Evolutionary conservation across 1,140 invertebrate species (phyloP).

Genomic region (Drosophila sechellia): DNA sequence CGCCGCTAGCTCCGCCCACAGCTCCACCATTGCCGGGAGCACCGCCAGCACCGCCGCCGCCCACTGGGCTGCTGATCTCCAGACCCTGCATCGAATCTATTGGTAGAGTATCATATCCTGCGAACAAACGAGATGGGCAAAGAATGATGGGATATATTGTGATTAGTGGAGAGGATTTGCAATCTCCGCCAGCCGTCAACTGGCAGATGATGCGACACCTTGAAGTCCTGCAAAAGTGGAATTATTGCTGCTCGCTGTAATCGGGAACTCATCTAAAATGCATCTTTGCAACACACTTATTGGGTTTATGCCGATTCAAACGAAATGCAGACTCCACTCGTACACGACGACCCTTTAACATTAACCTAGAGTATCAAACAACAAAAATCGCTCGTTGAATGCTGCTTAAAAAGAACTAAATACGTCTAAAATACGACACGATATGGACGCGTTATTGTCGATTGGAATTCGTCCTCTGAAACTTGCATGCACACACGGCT

Average conservation of each 20-base stretch:
- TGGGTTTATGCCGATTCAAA: too few relatives aligned
- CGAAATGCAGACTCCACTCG: constrained; percentile 1
- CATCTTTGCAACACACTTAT: too few relatives aligned
- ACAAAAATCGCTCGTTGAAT: constrained; percentile 27
- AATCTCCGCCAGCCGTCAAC: neutral
- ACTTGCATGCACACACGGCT: constrained; percentile 29
- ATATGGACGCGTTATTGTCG: constrained; percentile 5
- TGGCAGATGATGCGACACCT: neutral
- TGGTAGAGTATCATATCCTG: constrained; percentile 98
- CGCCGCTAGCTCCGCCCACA: constrained; percentile 85
- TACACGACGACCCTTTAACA: neutral
- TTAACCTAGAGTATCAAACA: constrained; percentile 21
- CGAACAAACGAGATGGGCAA: constrained; percentile 17
- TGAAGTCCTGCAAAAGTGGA: constrained; percentile 16
- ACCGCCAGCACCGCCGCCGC: constrained; percentile 68
- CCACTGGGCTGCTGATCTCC: constrained; percentile 91
- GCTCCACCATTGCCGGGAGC: constrained; percentile 48
- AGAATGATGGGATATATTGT: neutral
- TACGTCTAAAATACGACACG: constrained; percentile 10
- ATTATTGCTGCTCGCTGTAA: neutral
- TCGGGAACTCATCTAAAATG: too few relatives aligned
- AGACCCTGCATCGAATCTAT: constrained; percentile 98
- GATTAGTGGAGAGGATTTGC: neutral
- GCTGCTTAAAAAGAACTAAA: constrained; percentile 18
- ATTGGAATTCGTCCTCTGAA: constrained; percentile 1